Percentiles rank a stretch among this genome's conserved stretches.
These are phyloP conservation scores for Drosophila sucinea DNA, from an alignment of 1,140 invertebrate genomes.

Conservation along the genomic window DNA sequence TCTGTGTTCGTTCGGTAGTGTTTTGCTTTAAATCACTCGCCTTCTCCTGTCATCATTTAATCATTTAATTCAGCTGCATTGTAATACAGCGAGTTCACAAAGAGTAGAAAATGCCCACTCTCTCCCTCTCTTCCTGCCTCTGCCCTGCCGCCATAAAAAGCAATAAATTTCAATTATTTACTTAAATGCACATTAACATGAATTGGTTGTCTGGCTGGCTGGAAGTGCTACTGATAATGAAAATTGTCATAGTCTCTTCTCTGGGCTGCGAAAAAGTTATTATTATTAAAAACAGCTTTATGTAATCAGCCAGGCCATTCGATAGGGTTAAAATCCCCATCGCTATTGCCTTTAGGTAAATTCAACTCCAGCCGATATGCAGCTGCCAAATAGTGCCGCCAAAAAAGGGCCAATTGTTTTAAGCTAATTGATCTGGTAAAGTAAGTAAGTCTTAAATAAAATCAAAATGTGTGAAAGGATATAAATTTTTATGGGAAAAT, in stretches of 20 bases:
- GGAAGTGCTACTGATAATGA: conserved; percentile 23
- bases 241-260: conserved; percentile 28
- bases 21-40: conserved; percentile 50
- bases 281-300: conserved; percentile 19
- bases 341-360: not conserved
- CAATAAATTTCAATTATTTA: conserved; percentile 77
- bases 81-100: conserved; percentile 14
- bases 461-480: too few relatives aligned
- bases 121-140: not conserved
- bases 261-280: conserved; percentile 9
- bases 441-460: too few relatives aligned
- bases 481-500: too few relatives aligned
- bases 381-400: too few relatives aligned
- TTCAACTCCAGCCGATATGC: not conserved
- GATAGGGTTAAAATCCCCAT: not conserved
- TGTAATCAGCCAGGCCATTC: not conserved
- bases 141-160: conserved; percentile 17
- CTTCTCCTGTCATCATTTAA: conserved; percentile 38
- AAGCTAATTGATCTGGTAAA: too few relatives aligned
- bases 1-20: too few relatives aligned
- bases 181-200: conserved; percentile 66
- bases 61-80: conserved; percentile 57
- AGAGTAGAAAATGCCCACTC: not conserved
- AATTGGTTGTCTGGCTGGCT: conserved; percentile 39
- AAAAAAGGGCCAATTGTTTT: too few relatives aligned